Evolutionary conservation across 2,888 invertebrate species (phyloP).

Genomic region (Rhyacophila evoluta): DNA sequence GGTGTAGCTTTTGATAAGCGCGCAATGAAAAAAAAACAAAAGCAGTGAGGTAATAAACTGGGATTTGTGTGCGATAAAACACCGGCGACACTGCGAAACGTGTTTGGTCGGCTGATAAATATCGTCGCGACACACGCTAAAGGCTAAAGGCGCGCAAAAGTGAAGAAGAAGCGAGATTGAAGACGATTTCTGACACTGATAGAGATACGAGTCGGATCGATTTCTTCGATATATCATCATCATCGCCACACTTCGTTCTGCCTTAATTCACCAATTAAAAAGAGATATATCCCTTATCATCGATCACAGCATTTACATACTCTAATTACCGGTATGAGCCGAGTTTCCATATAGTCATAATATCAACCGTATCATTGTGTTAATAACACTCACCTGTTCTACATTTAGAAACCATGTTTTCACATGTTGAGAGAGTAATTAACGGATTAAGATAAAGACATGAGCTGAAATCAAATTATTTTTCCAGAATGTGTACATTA

Average conservation of each 20-base stretch:
- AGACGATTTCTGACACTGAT: constrained; percentile 9
- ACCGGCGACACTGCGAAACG: constrained; percentile 10
- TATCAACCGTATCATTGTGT: background rate
- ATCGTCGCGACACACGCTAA: background rate
- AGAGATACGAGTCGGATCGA: background rate
- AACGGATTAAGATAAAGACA: too few relatives aligned
- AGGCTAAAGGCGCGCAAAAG: background rate
- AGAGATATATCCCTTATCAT: background rate
- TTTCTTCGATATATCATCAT: constrained; percentile 16
- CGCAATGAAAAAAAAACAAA: background rate
- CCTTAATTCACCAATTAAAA: background rate
- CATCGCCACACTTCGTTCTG: background rate
- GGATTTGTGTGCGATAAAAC: background rate
- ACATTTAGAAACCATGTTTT: too few relatives aligned
- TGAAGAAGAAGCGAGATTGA: background rate
- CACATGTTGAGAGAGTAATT: too few relatives aligned
- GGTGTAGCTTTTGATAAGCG: background rate
- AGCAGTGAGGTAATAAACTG: background rate
- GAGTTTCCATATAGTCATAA: background rate
- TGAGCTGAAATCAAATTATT: too few relatives aligned
- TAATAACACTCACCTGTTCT: too few relatives aligned
- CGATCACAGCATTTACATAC: background rate
- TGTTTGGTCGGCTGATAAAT: background rate
- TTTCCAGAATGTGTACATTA: too few relatives aligned
- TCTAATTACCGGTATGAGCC: background rate